Evolutionary conservation across 2,797 vertebrate species (phyloP), one percentile per base, ranked within the genome.

Genomic region (Anguilla pacifica): DNA sequence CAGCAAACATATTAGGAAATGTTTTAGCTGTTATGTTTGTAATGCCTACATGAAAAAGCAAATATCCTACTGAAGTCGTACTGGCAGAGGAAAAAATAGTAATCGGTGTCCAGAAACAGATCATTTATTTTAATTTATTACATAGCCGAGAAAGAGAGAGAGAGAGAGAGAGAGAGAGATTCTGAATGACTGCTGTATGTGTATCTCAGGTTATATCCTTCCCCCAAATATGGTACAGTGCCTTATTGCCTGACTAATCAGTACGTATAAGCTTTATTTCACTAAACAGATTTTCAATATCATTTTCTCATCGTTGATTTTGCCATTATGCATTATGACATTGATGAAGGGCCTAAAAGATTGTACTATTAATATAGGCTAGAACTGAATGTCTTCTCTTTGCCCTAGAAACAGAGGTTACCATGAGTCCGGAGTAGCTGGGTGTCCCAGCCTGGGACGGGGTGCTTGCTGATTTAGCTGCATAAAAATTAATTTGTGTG

Each of bases 91-190:
- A 25, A 55, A 57, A 64, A 43, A 46, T 43, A 28, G 64, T 49
- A 64, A 72, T 86, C 85, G 35, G 43, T 49, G 15, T 85, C 22
- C 25, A 70, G 22, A 70, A 86, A 72, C 59, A 43, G 35, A 64
- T 82, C 22, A 25, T 77, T 77, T 39, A 19, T 43, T 79, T 79
- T 17, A 67, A 67, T 82, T 25, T 82, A 49, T 82, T 82, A 49
- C 77, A 81, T 46, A 49, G 43, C 6, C 6, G 5, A 49, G 39
- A 79, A 0, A 39, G 35, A 72, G n/a, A 31, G 70, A 72, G 82
- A 83, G 49, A 28, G 67, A 72, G 82, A 83, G 49, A 83, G 79
- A 51, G 79, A 51, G 81, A 28, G 81, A 83, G 13, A n/a, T 82
- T 43, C 79, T 51, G 81, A 53, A 83, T 53, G 49, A 83, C 28